phyloP scores from a whole-genome alignment of 2,113 vertebrate genomes.

The Monopterus albus region DNA sequence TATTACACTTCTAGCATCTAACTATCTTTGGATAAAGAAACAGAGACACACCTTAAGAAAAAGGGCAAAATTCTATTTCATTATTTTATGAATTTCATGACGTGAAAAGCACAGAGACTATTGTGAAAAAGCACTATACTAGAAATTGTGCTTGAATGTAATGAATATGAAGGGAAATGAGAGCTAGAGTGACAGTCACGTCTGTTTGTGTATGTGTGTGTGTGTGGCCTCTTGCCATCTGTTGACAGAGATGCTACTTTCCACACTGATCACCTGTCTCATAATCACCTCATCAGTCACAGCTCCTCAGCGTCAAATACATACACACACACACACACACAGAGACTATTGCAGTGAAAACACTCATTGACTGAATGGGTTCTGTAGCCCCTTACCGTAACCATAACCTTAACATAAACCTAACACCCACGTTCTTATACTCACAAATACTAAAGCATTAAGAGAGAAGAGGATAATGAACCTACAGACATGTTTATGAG shows the following conservation, averaged over 20 bases:
- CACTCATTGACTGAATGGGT: too few species aligned
- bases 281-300: constrained; percentile 60
- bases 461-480: constrained; percentile 14
- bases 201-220: constrained; percentile 1
- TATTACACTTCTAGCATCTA: too few species aligned
- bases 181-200: neutral
- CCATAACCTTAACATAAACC: too few species aligned
- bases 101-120: too few species aligned
- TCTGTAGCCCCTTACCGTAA: too few species aligned
- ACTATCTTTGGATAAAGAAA: too few species aligned
- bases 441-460: neutral
- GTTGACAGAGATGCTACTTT: constrained; percentile 33
- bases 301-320: constrained; percentile 17
- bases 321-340: neutral
- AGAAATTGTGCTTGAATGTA: neutral
- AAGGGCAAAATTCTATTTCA: too few species aligned
- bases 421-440: too few species aligned
- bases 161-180: neutral
- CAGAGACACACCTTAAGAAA: too few species aligned
- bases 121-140: too few species aligned
- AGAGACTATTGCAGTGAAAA: too few species aligned
- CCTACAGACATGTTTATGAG: neutral
- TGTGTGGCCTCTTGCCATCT: constrained; percentile 38
- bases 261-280: constrained; percentile 46
- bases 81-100: too few species aligned